Evolutionary conservation across 2,797 vertebrate species (phyloP).

Genomic region (Chelmon rostratus): DNA sequence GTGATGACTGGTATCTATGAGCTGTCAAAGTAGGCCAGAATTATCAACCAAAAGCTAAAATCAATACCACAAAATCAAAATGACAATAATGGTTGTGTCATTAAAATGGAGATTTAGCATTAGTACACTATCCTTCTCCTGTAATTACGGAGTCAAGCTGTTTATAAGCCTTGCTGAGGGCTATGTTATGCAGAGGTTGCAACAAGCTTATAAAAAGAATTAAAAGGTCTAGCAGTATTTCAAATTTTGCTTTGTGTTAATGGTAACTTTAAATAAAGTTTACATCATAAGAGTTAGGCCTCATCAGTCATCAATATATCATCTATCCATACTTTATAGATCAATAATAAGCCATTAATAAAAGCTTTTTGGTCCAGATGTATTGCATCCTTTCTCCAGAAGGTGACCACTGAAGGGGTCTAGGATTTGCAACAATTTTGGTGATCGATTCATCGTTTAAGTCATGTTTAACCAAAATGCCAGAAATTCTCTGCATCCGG

Average conservation of each 20-base stretch:
- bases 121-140: neutral
- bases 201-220: neutral
- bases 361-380: neutral
- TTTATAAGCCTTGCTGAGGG: neutral
- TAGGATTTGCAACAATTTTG: neutral
- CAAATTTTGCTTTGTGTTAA: neutral
- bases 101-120: constrained; percentile 21
- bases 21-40: constrained; percentile 65
- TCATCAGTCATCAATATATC: neutral
- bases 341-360: neutral
- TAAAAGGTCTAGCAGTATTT: neutral
- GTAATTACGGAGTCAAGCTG: neutral
- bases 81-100: constrained; percentile 37
- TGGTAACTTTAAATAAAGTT: neutral
- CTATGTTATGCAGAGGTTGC: neutral
- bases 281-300: neutral
- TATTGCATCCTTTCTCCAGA: neutral
- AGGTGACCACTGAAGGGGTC: neutral
- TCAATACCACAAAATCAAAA: constrained; percentile 59
- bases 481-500: neutral
- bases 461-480: neutral
- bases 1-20: constrained; percentile 65
- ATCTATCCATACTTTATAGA: neutral
- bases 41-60: constrained; percentile 59
- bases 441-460: neutral